Base-by-base conservation (phyloP, 2,113 vertebrate species). In the Phylloscopus whistleri region DNA sequence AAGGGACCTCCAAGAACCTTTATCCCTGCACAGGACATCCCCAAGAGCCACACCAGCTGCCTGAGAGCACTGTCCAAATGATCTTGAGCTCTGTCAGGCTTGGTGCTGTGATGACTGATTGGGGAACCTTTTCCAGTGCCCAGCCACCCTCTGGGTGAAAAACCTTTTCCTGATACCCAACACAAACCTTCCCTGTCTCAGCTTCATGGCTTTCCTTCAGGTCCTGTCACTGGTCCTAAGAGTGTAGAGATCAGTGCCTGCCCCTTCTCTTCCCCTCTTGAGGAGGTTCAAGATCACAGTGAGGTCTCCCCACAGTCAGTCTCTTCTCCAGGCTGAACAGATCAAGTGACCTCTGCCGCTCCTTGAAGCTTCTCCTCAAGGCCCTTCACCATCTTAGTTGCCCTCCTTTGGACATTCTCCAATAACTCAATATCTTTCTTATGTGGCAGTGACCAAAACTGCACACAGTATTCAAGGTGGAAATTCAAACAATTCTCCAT, bases 361-460 rank as follows among this genome's bases (percentile, higher is more conserved):
- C 21, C 37, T 52, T 5, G 52, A 0, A 0, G 7, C 16, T 68
- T 51, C 27, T 17, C 21, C 37, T 86, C 84, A 68, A 27, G 44
- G 21, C 5, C 37, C 17, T 33, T 68, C 17, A 30, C 15, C 17
- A 44, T 44, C 27, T 22, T 27, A 4, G 6, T 27, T 52, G 33
- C 11, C 27, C 37, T 33, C 33, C 17, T 44, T 77, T 52, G 37
- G 37, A 68, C 12, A 15, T 26, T 44, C 18, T 52, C 18, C 33
- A 77, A 17, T 3, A 37, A 31, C 3, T 18, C 52, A 22, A 8
- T 37, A 26, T 18, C 44, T 31, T 59, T 59, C 11, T 12, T 27
- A 33, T 15, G 17, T 44, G 21, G 5, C 9, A 18, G 53, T 37
- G 31, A 59, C 21, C 46, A 27, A 86, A 77, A 44, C 27, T 33